These are phyloP conservation scores for Eonycteris spelaea DNA, from an alignment of 2,113 vertebrate species.

Conservation along the genomic window DNA sequence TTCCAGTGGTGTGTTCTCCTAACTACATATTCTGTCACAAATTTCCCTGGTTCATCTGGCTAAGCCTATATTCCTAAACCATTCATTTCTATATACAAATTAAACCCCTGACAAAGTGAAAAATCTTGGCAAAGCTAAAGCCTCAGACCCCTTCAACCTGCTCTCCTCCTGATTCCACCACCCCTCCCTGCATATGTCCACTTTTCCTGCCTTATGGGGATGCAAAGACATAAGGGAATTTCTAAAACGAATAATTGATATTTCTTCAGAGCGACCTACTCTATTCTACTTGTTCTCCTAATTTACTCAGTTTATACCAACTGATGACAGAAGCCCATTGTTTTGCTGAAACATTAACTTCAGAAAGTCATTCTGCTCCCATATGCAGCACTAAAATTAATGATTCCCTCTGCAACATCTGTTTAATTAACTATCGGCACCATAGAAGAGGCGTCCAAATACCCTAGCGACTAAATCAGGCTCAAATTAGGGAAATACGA, in stretches of 20 bases:
- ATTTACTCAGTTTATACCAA: conserved; percentile 88
- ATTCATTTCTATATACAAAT: neutral
- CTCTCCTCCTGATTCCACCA: neutral
- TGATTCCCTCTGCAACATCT: conserved; percentile 90
- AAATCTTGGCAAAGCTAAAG: neutral
- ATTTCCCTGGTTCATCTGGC: neutral
- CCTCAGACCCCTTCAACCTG: neutral
- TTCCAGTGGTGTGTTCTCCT: neutral
- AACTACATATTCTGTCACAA: neutral
- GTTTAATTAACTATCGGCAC: conserved; percentile 90
- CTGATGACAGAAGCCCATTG: conserved; percentile 88
- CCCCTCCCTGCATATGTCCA: neutral
- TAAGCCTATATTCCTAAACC: neutral
- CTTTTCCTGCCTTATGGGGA: conserved; percentile 17
- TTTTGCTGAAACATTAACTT: conserved; percentile 91
- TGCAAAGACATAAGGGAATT: conserved; percentile 68
- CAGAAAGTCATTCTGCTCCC: conserved; percentile 88
- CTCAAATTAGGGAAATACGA: conserved; percentile 87
- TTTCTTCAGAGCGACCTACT: conserved; percentile 74
- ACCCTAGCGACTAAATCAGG: conserved; percentile 88
- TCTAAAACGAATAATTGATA: conserved; percentile 79
- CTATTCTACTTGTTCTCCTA: conserved; percentile 84
- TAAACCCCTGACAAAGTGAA: neutral
- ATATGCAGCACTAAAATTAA: conserved; percentile 90
- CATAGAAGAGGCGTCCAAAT: conserved; percentile 87